A percentile compares a stretch with the other conserved stretches of the same genome.
These are phyloP conservation scores for Drosophila anomelani DNA, from an alignment of 2,888 invertebrate genomes.

Conservation along the genomic window DNA sequence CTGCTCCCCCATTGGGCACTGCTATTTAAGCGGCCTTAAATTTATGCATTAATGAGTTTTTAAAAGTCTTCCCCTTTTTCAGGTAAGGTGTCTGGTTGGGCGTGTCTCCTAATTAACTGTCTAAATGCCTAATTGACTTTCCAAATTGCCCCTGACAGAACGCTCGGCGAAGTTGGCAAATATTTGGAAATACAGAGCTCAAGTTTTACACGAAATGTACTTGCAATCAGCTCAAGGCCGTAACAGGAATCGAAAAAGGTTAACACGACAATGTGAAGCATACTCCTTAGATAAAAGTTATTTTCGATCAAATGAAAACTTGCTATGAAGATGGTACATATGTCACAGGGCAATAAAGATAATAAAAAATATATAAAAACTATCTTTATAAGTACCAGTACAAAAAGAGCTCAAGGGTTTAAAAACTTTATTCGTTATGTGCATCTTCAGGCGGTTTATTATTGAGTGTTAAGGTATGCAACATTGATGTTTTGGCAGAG, in stretches of 20 bases:
- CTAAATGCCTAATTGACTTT: constrained; percentile 58
- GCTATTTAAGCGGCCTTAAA: constrained; percentile 64
- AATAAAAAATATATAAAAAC: not conserved
- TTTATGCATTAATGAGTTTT: constrained; percentile 78
- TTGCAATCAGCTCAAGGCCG: constrained; percentile 15
- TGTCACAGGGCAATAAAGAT: not conserved
- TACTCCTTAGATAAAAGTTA: not conserved
- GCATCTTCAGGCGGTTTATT: not conserved
- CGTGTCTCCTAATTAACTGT: constrained; percentile 42
- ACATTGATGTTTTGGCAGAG: not conserved
- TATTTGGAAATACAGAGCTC: constrained; percentile 6
- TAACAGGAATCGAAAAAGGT: not conserved
- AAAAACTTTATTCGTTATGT: not conserved
- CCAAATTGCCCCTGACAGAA: constrained; percentile 5
- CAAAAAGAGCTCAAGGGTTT: not conserved
- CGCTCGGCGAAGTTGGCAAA: constrained; percentile 11
- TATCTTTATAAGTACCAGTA: not conserved
- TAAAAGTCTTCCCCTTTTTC: constrained; percentile 65
- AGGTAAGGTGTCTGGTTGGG: constrained; percentile 50
- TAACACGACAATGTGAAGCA: not conserved
- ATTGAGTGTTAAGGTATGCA: not conserved
- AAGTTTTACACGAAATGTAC: constrained; percentile 9
- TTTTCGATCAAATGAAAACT: not conserved
- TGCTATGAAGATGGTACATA: not conserved
- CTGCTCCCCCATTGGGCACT: not conserved